Conservation (phyloP, 2,113 vertebrate species). For the Laticauda colubrina region DNA sequence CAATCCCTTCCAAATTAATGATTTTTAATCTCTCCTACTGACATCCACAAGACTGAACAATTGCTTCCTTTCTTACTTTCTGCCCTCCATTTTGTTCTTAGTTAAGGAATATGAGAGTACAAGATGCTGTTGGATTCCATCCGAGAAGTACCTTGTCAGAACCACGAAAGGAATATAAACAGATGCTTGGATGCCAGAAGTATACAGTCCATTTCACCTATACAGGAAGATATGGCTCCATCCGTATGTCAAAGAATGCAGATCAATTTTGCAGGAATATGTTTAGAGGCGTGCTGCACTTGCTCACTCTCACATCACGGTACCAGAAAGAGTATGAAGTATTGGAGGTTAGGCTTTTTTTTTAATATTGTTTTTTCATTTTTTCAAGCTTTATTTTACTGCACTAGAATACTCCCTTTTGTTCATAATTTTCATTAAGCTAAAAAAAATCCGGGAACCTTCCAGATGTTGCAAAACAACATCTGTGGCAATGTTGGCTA, state of each 20-base stretch:
- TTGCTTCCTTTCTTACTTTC: not conserved
- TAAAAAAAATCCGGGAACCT: not conserved
- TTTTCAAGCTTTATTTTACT: not conserved
- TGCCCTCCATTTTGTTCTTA: conserved; percentile 46
- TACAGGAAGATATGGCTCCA: conserved; percentile 69
- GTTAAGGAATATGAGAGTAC: conserved; percentile 65
- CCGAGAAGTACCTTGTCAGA: conserved; percentile 65
- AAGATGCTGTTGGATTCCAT: conserved; percentile 75
- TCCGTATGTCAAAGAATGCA: conserved; percentile 69
- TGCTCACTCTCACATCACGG: conserved; percentile 76
- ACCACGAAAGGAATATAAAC: conserved; percentile 68
- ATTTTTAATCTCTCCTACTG: not conserved
- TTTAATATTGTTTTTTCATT: not conserved
- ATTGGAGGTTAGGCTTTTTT: conserved; percentile 70
- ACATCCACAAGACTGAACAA: not conserved
- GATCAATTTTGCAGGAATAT: conserved; percentile 70
- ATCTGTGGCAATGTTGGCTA: not conserved
- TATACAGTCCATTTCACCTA: conserved; percentile 77
- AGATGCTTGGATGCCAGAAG: conserved; percentile 61
- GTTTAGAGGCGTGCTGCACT: conserved; percentile 74
- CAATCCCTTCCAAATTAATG: not conserved
- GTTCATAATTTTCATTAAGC: not conserved
- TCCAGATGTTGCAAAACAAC: not conserved
- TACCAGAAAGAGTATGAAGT: conserved; percentile 78
- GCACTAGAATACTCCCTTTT: not conserved